phyloP scores from a whole-genome alignment of 2,113 vertebrate species.

The Lota lota region DNA sequence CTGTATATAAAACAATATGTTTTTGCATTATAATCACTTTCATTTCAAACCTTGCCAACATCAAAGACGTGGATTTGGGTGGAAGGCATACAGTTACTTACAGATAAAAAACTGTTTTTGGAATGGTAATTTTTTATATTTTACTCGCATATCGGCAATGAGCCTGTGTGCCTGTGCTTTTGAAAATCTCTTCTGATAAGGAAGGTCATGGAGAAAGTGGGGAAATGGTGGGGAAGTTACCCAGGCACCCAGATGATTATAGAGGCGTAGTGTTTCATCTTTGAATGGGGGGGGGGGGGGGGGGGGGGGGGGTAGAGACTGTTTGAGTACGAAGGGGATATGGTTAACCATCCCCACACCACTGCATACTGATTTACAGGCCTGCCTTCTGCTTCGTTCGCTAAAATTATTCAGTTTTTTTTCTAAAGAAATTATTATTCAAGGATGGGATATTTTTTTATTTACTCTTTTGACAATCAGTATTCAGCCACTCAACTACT shows the following conservation, averaged over 20 bases:
- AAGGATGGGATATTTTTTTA: no score
- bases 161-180: constrained; percentile 35
- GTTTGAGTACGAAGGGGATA: no score
- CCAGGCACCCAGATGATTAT: constrained; percentile 39
- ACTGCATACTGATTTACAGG: no score
- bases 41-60: constrained; percentile 36
- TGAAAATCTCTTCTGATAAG: constrained; percentile 48
- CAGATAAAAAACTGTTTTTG: constrained; percentile 48
- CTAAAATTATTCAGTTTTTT: background rate
- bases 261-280: constrained; percentile 32
- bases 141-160: constrained; percentile 15
- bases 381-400: no score
- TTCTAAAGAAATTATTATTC: no score
- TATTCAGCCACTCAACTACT: no score
- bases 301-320: constrained; percentile 10
- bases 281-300: constrained; percentile 11
- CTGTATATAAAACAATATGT: constrained; percentile 5
- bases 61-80: constrained; percentile 48
- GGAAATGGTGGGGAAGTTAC: constrained; percentile 25
- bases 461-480: no score
- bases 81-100: constrained; percentile 39
- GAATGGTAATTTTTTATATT: constrained; percentile 45
- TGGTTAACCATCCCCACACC: no score
- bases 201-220: constrained; percentile 25
- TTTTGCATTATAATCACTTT: constrained; percentile 46